Evolutionary conservation across 2,113 vertebrate genomes (phyloP).

Genomic region (Chaenocephalus aceratus): DNA sequence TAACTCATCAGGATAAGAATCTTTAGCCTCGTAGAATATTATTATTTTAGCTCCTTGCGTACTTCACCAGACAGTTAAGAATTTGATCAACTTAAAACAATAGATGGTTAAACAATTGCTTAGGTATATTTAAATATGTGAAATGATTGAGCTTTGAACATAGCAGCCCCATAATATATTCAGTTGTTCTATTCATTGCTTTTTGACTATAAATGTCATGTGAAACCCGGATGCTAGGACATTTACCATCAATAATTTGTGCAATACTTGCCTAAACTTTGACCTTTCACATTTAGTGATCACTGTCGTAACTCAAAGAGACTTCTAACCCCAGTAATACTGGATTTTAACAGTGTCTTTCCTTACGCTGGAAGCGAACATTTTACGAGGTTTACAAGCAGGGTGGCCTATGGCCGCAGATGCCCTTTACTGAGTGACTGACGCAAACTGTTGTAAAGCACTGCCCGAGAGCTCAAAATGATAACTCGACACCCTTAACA

Average conservation of each 20-base stretch:
- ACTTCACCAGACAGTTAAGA: background rate
- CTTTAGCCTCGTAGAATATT: conserved; percentile 49
- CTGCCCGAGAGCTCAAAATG: background rate
- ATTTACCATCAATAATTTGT: background rate
- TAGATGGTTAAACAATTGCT: background rate
- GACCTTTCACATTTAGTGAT: conserved; percentile 2
- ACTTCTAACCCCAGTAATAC: background rate
- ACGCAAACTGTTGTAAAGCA: background rate
- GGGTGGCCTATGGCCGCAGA: background rate
- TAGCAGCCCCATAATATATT: too few relatives aligned
- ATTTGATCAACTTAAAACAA: background rate
- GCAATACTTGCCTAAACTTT: background rate
- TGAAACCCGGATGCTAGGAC: background rate
- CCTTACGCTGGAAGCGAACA: background rate
- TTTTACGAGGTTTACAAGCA: background rate
- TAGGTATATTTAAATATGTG: background rate
- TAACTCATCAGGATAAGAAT: conserved; percentile 56
- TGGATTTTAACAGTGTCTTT: background rate
- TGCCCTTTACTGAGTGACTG: background rate
- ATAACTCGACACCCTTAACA: background rate
- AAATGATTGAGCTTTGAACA: background rate
- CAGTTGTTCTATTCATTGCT: background rate
- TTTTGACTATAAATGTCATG: background rate
- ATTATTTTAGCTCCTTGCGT: background rate
- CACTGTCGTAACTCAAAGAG: background rate